These are phyloP conservation scores for Panulirus ornatus DNA, from an alignment of 1,140 invertebrate species.

Conservation along the genomic window DNA sequence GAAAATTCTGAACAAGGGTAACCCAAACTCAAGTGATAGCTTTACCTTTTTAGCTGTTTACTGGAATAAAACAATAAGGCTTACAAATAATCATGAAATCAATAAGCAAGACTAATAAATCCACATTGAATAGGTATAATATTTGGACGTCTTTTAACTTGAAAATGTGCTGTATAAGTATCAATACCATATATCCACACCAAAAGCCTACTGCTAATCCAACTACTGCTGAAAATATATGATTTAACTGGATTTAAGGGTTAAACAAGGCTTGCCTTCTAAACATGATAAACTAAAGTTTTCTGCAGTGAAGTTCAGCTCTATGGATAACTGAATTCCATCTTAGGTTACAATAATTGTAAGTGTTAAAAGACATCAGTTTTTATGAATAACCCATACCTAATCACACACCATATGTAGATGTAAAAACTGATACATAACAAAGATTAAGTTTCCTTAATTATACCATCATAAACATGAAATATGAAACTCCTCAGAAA, in stretches of 20 bases:
- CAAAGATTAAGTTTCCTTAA: background rate
- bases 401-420: background rate
- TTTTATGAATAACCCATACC: background rate
- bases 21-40: no score
- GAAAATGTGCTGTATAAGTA: background rate
- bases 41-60: background rate
- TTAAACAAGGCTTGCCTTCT: background rate
- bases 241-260: background rate
- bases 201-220: background rate
- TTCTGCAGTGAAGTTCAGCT: background rate
- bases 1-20: no score
- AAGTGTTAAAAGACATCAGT: background rate
- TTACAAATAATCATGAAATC: conserved; percentile 9
- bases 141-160: background rate
- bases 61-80: background rate
- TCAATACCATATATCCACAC: background rate
- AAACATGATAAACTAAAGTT: background rate
- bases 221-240: background rate
- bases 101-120: conserved; percentile 1
- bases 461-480: background rate
- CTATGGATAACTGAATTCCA: background rate
- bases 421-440: background rate
- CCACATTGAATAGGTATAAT: background rate
- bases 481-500: background rate
- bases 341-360: background rate